Base-by-base conservation (phyloP, 2,113 vertebrate genomes). In the Syngnathus typhle region DNA sequence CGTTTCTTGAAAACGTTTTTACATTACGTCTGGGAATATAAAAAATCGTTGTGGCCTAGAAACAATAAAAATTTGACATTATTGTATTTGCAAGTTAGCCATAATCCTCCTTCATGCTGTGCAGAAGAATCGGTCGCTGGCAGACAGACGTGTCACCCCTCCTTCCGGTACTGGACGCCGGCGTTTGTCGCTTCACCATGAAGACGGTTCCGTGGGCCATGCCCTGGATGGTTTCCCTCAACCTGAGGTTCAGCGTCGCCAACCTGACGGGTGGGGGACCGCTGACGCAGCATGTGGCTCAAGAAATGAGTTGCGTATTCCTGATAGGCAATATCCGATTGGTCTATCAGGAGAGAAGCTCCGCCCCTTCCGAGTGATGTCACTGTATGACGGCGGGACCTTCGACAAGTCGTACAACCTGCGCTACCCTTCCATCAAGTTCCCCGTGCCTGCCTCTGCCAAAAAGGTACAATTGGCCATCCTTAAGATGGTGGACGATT, bases 391-490 rank as follows among this genome's bases (percentile, higher is more conserved):
- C 7, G 92, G 92, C 1, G 90, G 92, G 39, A 91, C 85, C 9
- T 93, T 93, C 43, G 77, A 93, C 84, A 89, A 74, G 59, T 74
- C 83, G 60, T 93, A 92, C 86, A 93, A 93, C 88, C 87, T 58
- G 68, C 80, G 73, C 60, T 91, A 75, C 77, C 74, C 82, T 21
- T 88, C 91, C 10, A 75, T 89, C 69, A 84, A 75, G 37, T 91
- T 93, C 67, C 46, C 47, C 7, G 38, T 89, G 27, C 91, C 90
- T 0, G 21, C 72, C 0, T 87, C 86, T 0, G 78, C 85, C 8
- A 89, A 83, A 73, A 93, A 91, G 89, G 92, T 92, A 75, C 65
- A 4, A 0, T 2, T 36, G 1, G 4, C 5, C 44, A 19, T 10
- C 2, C 2, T 12, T 9, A 27, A 55, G 21, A 51, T 51, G 49